A percentile compares a stretch with the other conserved stretches of the same genome.
Evolutionary conservation across 2,888 invertebrate species (phyloP).

Genomic region (Himalopsyche kuldschensis): DNA sequence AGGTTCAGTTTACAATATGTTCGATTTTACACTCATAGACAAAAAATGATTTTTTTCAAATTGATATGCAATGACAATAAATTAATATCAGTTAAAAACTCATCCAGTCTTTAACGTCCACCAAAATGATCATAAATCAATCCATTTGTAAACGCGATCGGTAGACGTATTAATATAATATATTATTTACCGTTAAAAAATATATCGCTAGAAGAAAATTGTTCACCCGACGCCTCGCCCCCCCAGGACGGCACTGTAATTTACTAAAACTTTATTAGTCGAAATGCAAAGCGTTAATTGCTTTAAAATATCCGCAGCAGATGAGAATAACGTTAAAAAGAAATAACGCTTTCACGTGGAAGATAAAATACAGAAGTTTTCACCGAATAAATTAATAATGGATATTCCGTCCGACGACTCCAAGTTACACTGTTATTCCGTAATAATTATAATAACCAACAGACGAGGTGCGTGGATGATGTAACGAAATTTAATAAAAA

Average conservation of each 20-base stretch:
- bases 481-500: not conserved
- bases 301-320: not conserved
- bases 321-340: not conserved
- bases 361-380: not conserved
- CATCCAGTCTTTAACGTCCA: too few relatives aligned
- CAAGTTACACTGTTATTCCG: not conserved
- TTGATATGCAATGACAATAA: too few relatives aligned
- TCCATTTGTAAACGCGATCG: too few relatives aligned
- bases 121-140: too few relatives aligned
- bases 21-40: too few relatives aligned
- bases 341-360: not conserved
- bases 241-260: not conserved
- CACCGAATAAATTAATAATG: not conserved
- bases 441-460: not conserved
- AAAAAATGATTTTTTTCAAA: too few relatives aligned
- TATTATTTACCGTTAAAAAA: too few relatives aligned
- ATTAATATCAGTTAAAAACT: too few relatives aligned
- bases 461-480: not conserved
- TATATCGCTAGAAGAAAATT: too few relatives aligned
- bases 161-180: too few relatives aligned
- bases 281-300: not conserved
- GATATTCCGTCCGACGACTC: not conserved
- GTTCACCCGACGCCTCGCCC: too few relatives aligned
- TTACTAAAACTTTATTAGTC: not conserved
- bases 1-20: too few relatives aligned